Evolutionary conservation across 2,888 invertebrate genomes (phyloP).

Genomic region (Digitonthophagus gazella): DNA sequence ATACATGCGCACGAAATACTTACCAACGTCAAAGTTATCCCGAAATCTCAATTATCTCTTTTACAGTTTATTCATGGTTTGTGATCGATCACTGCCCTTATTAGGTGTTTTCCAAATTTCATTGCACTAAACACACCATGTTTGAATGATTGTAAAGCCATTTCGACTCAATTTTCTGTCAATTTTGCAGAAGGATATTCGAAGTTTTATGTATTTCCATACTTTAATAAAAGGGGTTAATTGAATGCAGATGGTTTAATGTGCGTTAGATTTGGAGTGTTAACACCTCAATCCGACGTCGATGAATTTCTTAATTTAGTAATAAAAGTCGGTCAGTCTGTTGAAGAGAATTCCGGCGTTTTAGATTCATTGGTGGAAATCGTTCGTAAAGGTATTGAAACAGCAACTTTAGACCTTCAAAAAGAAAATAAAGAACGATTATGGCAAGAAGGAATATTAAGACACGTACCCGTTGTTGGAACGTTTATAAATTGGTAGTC

Average conservation of each 20-base stretch:
- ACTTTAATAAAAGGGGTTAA: too few species aligned
- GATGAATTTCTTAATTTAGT: conserved; percentile 86
- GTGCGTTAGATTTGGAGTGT: conserved; percentile 94
- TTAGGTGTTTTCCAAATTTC: too few species aligned
- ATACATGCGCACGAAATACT: too few species aligned
- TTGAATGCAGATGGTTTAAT: conserved; percentile 80
- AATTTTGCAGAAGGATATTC: too few species aligned
- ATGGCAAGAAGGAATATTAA: conserved; percentile 91
- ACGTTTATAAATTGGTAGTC: conserved; percentile 96
- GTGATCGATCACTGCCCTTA: too few species aligned
- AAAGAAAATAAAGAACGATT: conserved; percentile 86
- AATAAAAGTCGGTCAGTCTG: conserved; percentile 81
- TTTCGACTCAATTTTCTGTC: too few species aligned
- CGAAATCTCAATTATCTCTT: too few species aligned
- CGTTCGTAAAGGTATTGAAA: conserved; percentile 89
- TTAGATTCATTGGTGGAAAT: conserved; percentile 95
- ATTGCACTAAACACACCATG: too few species aligned
- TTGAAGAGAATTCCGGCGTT: conserved; percentile 90
- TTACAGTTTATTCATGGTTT: too few species aligned
- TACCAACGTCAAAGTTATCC: too few species aligned
- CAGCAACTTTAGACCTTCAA: conserved; percentile 87
- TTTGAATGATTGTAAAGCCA: too few species aligned
- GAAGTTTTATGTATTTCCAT: too few species aligned
- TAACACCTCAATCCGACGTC: conserved; percentile 92
- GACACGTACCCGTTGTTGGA: conserved; percentile 93